Base-by-base conservation (phyloP, 2,113 vertebrate genomes). In the Mesitornis unicolor region DNA sequence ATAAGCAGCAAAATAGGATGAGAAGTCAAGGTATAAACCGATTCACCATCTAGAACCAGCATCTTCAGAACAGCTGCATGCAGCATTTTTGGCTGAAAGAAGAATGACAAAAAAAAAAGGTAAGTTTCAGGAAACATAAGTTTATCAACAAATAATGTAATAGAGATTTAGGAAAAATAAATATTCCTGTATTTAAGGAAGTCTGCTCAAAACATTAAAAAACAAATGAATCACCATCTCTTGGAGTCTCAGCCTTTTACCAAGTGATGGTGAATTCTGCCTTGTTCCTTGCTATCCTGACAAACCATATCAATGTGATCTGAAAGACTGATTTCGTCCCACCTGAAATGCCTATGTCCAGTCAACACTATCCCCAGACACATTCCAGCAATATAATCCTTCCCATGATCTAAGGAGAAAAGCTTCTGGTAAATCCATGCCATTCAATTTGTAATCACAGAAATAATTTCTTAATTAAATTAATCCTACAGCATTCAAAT, bases 11-110 rank as follows among this genome's bases (percentile, higher is more conserved):
- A 98, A 53, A 99, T 36, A 38, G 99, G 98, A 89, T 98, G 98
- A 56, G 96, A 95, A 45, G 98, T 98, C 97, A 99, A 97, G 89
- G 98, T 98, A 96, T 99, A 99, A n/a, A 99, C 83, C 1, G 98
- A 98, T 98, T 99, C 99, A 33, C 99, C 99, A 69, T 99, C 99
- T 93, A 99, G 97, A 94, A 98, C 65, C 56, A 99, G 98, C 85
- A 96, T 83, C 89, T 95, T 98, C 91, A 98, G 95, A 95, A 99
- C 29, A 42, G 95, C 48, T 22, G 98, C 89, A 42, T 90, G 96
- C 74, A 98, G 45, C 28, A 65, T 48, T 87, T 97, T 97, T n/a
- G 95, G 70, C 98, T 99, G 93, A 82, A 97, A 97, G 63, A 84
- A 71, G 10, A 84, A 51, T 22, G 16, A 31, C n/a, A 45, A 16